Percentiles rank a stretch among this genome's conserved stretches.
Evolutionary conservation across 2,797 vertebrate genomes (phyloP).

Genomic region (Oophaga sylvatica): DNA sequence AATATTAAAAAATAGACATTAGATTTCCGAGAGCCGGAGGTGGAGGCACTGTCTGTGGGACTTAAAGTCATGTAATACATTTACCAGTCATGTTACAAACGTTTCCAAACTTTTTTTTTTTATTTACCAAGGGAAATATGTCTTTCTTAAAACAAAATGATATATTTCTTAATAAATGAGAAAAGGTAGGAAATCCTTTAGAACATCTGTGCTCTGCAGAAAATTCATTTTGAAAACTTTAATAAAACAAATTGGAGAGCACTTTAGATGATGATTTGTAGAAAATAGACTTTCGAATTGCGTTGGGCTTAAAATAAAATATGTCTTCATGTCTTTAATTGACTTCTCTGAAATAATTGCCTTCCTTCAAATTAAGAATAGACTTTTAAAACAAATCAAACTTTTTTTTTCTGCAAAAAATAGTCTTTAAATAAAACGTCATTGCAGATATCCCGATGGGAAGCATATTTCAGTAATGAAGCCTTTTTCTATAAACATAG

Average conservation of each 20-base stretch:
- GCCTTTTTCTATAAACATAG: slow-evolving; percentile 64
- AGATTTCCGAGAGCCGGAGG: background rate
- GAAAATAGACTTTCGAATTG: slow-evolving; percentile 67
- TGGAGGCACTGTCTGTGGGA: background rate
- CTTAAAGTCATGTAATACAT: slow-evolving; percentile 39
- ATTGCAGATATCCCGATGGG: slow-evolving; percentile 64
- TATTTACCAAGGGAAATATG: slow-evolving; percentile 16
- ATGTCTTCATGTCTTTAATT: slow-evolving; percentile 61
- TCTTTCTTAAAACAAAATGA: slow-evolving; percentile 24
- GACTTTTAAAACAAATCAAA: slow-evolving; percentile 67
- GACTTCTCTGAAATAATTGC: slow-evolving; percentile 62
- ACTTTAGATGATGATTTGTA: slow-evolving; percentile 11
- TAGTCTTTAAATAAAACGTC: slow-evolving; percentile 64
- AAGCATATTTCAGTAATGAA: slow-evolving; percentile 69
- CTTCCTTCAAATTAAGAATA: slow-evolving; percentile 65
- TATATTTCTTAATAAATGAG: slow-evolving; percentile 53
- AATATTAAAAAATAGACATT: slow-evolving; percentile 35
- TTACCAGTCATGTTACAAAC: slow-evolving; percentile 33
- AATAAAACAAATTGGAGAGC: slow-evolving; percentile 17
- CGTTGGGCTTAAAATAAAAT: slow-evolving; percentile 61
- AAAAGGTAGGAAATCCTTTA: slow-evolving; percentile 65
- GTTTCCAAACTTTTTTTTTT: slow-evolving; percentile 35
- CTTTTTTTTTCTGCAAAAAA: slow-evolving; percentile 52
- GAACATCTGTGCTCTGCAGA: slow-evolving; percentile 69
- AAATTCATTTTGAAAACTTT: slow-evolving; percentile 25